Evolutionary conservation across 2,113 vertebrate species (phyloP), one percentile per base, ranked within the genome.

Genomic region (Campylorhamphus procurvoides): DNA sequence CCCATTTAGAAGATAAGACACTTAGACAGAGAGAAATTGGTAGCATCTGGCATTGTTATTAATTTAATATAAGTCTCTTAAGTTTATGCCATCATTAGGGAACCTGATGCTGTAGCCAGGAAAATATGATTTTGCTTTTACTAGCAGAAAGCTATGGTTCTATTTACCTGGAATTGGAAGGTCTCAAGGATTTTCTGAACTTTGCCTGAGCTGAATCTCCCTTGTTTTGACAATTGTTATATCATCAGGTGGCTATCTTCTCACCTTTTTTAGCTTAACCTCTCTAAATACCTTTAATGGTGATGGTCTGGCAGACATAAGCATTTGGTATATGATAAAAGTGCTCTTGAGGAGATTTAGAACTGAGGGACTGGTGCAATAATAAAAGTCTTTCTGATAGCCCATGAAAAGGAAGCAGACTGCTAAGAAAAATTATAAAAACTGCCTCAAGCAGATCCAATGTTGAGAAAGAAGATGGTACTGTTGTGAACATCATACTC

Each of bases 61-160:
- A 91, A 93, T 87, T 80, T 66, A 91, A 92, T 84, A 37, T 62
- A 76, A 83, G 49, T 80, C 53, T 91, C 59, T 95, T 89, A 87
- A 82, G 23, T 19, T 75, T 81, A 56, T 60, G 69, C 12, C 79
- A 39, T 91, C 53, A 75, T 52, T 49, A 53, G 14, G 18, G 39
- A 75, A 22, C 16, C 53, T 42, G 16, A 8, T 79, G 15, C 28
- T 85, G 4, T 62, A 74, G 14, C 33, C 31, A 82, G 22, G 33
- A 75, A 90, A 94, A 91, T 82, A 78, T 18, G 24, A 87, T 91
- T 89, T 95, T 93, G 13, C 9, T n/a, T 25, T 90, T 69, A 88
- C 28, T 56, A 74, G n/a, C 29, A 64, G 52, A 63, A 91, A 25
- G 28, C 25, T 60, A 29, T n/a, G 39, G 11, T 5, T 56, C 27